Evolutionary conservation across 2,113 vertebrate genomes (phyloP).

Genomic region (Carollia perspicillata): DNA sequence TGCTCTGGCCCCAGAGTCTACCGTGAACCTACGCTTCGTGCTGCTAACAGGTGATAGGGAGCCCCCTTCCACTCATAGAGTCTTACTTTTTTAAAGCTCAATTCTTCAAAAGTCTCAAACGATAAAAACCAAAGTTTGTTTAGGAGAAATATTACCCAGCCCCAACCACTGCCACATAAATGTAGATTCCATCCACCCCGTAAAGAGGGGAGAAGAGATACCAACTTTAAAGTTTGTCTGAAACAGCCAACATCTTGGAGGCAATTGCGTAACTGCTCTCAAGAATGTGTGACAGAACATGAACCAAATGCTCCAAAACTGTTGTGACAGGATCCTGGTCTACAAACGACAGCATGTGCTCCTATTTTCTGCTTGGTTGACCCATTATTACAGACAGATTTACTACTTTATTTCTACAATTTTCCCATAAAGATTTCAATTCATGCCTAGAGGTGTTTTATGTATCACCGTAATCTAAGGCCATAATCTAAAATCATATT

Average conservation of each 20-base stretch:
- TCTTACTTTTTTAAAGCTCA: background rate
- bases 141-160: background rate
- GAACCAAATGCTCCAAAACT: constrained; percentile 53
- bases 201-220: background rate
- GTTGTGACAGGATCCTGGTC: background rate
- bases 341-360: background rate
- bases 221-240: background rate
- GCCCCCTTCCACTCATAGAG: background rate
- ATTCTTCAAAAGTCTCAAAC: background rate
- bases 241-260: background rate
- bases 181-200: background rate
- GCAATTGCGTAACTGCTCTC: constrained; percentile 25
- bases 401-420: constrained; percentile 24
- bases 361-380: background rate
- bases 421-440: background rate
- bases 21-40: background rate
- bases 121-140: background rate
- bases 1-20: background rate
- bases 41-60: background rate
- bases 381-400: background rate
- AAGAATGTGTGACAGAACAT: constrained; percentile 56
- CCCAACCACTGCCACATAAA: background rate
- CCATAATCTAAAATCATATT: background rate
- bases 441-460: background rate
- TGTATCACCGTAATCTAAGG: background rate